phyloP scores from a whole-genome alignment of 2,888 invertebrate genomes.

The Caenorhabditis sp. region DNA sequence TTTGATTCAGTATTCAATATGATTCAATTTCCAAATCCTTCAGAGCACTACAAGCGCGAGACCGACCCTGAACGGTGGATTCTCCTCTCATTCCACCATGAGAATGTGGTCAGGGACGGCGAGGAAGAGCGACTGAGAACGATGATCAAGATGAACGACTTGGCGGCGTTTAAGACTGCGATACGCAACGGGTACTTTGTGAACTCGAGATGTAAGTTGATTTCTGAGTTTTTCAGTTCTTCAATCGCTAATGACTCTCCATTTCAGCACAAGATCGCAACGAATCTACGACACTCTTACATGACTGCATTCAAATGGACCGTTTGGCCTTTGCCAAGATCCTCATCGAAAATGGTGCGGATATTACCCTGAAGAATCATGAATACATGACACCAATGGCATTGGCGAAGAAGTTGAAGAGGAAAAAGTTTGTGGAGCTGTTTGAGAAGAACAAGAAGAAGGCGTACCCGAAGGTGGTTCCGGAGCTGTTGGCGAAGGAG shows the following conservation, averaged over 20 bases:
- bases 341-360: background rate
- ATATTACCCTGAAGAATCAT: constrained; percentile 5
- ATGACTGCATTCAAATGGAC: background rate
- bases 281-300: background rate
- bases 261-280: background rate
- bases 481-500: constrained; percentile 11
- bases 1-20: too few species aligned
- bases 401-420: constrained; percentile 18
- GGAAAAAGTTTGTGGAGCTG: constrained; percentile 12
- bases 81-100: constrained; percentile 7
- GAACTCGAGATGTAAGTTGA: background rate
- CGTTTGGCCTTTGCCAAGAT: background rate
- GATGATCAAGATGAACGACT: background rate
- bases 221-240: background rate
- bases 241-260: too few species aligned
- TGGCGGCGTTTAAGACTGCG: constrained; percentile 2
- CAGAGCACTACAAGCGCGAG: constrained; percentile 11
- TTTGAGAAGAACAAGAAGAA: constrained; percentile 23
- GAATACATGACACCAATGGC: constrained; percentile 17
- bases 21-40: too few species aligned
- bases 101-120: background rate
- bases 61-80: constrained; percentile 24
- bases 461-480: constrained; percentile 5
- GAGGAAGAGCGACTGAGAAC: too few species aligned
- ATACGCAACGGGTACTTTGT: constrained; percentile 5